Base-by-base conservation (phyloP, 1,140 invertebrate species). In the Danaus plexippus region DNA sequence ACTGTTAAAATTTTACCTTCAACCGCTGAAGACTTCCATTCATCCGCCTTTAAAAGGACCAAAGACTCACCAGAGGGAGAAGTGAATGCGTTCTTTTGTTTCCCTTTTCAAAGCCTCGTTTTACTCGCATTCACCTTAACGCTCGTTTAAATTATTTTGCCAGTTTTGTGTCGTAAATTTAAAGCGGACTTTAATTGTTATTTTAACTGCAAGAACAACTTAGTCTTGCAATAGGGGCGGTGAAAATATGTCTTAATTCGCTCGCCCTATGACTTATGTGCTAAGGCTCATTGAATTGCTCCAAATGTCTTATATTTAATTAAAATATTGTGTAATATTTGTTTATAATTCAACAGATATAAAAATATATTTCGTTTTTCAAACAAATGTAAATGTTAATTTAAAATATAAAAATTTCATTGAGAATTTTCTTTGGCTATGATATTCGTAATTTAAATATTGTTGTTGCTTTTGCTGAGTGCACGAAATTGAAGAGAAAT, bases 181-280 rank as follows among this genome's bases (percentile, higher is more conserved):
- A 62, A 71, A 58, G 62, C 68, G 69, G 81, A 87, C 81, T 85
- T 87, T 87, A 87, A 87, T 87, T 87, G 80, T 87, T 84, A 82
- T 80, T 85, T 84, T 87, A 82, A 85, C 81, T 85, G 83, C 81
- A 79, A 81, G 70, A 75, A 77, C 70, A 78, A 80, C 78, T 75
- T 85, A 76, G 74, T 75, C 73, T 76, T 71, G 65, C 66, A 43
- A 64, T 52, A 67, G 72, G 78, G 80, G 67, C 69, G 56, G 68
- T 71, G 72, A 77, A 84, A 86, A 86, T 86, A 86, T 84, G 83
- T 86, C 83, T 86, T 84, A 77, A 86, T 86, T 84, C 83, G 70
- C 66, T 65, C 61, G 67, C 73, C 75, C 74, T 77, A 81, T 84
- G 80, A 86, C 80, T 86, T 77, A 81, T 80, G 77, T 80, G 59